phyloP scores from a whole-genome alignment of 2,888 invertebrate genomes.

The Sarcophaga variegata region DNA sequence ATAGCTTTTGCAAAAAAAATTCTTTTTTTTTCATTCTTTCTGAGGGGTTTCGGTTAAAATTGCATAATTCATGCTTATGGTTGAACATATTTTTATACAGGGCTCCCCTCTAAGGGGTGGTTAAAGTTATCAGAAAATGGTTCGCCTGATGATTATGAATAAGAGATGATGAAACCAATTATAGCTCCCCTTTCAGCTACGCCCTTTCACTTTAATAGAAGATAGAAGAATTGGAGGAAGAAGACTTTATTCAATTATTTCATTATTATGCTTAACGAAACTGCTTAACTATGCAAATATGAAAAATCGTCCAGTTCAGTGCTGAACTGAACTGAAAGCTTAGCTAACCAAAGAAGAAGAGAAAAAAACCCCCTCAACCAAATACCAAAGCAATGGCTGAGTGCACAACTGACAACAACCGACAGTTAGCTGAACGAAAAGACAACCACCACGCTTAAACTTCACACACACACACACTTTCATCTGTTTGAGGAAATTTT shows the following conservation, averaged over 20 bases:
- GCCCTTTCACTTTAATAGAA: no score
- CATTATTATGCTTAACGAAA: conserved; percentile 69
- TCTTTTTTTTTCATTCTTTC: conserved; percentile 14
- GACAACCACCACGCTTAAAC: not conserved
- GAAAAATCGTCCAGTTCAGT: conserved; percentile 47
- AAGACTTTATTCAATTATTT: conserved; percentile 70
- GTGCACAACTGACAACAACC: not conserved
- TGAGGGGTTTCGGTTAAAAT: conserved; percentile 28
- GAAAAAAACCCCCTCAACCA: not conserved
- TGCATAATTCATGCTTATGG: conserved; percentile 46
- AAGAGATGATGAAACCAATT: conserved; percentile 65
- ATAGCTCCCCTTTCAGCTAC: conserved; percentile 52
- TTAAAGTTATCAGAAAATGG: not conserved
- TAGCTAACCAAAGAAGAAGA: conserved; percentile 48
- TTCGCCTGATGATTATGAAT: conserved; percentile 8
- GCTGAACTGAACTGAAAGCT: not conserved
- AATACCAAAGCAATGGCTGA: not conserved
- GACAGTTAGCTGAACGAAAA: not conserved
- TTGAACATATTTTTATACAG: not conserved
- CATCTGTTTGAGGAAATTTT: no score
- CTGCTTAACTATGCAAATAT: conserved; percentile 69
- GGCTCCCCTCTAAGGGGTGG: no score
- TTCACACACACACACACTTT: no score
- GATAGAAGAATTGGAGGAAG: not conserved
- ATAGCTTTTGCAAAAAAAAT: not conserved